Evolutionary conservation across 2,888 invertebrate genomes (phyloP).

Genomic region (Heteropelma amictum): DNA sequence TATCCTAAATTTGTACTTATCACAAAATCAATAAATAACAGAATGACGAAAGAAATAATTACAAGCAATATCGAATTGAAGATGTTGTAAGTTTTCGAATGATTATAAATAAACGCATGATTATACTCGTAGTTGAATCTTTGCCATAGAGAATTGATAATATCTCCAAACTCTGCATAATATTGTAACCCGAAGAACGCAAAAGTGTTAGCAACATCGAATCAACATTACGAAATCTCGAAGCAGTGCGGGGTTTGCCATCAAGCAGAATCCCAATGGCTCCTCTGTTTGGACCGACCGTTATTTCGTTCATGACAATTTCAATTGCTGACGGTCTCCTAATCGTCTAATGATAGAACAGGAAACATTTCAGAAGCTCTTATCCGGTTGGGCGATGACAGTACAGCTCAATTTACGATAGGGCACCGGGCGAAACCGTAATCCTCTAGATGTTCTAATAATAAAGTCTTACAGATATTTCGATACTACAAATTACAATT

Average conservation of each 20-base stretch:
- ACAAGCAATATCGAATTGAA: too few relatives aligned
- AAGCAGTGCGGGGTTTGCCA: neutral
- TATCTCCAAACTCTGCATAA: neutral
- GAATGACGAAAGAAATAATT: too few relatives aligned
- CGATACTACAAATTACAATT: too few relatives aligned
- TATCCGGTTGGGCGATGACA: conserved; percentile 4
- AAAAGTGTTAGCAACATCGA: neutral
- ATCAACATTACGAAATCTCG: conserved; percentile 1
- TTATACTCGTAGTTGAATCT: neutral
- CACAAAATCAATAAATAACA: neutral
- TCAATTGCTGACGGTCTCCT: conserved; percentile 41
- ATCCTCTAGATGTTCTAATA: neutral
- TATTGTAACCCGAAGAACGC: neutral
- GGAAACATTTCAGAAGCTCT: conserved; percentile 37
- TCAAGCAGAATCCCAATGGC: conserved; percentile 7
- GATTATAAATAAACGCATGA: too few relatives aligned
- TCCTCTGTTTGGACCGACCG: conserved; percentile 4
- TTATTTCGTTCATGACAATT: conserved; percentile 38
- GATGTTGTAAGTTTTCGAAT: too few relatives aligned
- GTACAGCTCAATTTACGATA: neutral
- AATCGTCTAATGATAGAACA: conserved; percentile 33
- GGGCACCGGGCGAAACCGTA: neutral
- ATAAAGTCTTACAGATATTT: neutral
- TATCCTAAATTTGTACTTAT: neutral
- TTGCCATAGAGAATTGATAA: neutral